Conservation (phyloP, 1,140 invertebrate species). For the Bombus picipes region DNA sequence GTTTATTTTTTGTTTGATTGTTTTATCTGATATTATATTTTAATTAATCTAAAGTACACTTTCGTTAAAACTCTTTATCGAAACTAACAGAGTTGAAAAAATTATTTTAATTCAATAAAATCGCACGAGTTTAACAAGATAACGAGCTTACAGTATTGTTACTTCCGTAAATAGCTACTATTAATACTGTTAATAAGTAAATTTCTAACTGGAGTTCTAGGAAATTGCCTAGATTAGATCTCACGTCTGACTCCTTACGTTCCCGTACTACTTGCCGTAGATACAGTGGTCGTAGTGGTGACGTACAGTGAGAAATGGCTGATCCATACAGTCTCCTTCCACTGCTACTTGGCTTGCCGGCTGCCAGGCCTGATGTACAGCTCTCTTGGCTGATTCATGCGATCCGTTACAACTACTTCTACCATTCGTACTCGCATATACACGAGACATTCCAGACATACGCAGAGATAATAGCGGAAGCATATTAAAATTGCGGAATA, state of each 20-base stretch:
- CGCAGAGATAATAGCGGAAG: neutral
- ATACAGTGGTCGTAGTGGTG: slow-evolving; percentile 12
- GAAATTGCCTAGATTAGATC: slow-evolving; percentile 6
- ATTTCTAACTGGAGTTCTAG: neutral
- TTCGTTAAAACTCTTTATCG: neutral
- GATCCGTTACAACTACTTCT: slow-evolving; percentile 37
- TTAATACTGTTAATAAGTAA: neutral
- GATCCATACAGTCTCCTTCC: slow-evolving; percentile 49
- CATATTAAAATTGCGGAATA: neutral
- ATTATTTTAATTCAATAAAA: neutral
- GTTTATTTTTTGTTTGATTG: neutral
- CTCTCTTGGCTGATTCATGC: slow-evolving; percentile 48
- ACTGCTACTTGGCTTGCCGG: slow-evolving; percentile 12
- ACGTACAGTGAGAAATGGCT: slow-evolving; percentile 46
- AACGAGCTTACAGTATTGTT: neutral
- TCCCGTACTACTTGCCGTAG: slow-evolving; percentile 14
- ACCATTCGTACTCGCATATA: neutral
- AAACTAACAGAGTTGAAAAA: neutral
- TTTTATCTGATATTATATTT: no score
- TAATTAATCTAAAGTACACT: neutral
- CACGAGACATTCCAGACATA: neutral
- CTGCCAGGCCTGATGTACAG: slow-evolving; percentile 44
- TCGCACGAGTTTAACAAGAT: neutral
- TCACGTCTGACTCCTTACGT: slow-evolving; percentile 23
- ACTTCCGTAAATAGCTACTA: neutral